These are phyloP conservation scores for Salvelinus namaycush DNA, from an alignment of 2,113 vertebrate species.

Conservation along the genomic window DNA sequence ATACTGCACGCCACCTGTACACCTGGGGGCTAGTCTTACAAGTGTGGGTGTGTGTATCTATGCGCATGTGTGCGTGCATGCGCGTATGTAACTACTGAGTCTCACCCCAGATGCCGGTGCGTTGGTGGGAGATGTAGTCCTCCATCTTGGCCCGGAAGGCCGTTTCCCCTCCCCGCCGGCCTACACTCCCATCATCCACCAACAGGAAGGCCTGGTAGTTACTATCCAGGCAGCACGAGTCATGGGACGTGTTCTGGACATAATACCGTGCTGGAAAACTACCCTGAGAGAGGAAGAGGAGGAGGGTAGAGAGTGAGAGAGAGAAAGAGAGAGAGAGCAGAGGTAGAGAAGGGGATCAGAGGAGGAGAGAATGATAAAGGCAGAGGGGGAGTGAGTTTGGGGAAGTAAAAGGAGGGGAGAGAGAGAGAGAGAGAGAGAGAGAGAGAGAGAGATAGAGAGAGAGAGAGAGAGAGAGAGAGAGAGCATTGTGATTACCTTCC, in stretches of 20 bases:
- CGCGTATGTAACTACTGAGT: not conserved
- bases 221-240: conserved; percentile 74
- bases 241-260: conserved; percentile 55
- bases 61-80: too few species aligned
- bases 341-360: not conserved
- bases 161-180: conserved; percentile 66
- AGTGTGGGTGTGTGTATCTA: too few species aligned
- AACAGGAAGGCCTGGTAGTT: conserved; percentile 84
- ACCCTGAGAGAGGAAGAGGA: conserved; percentile 64
- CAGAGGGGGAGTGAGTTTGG: not conserved
- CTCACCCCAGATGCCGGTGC: conserved; percentile 82
- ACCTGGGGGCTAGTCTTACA: too few species aligned
- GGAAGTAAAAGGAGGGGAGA: too few species aligned
- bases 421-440: too few species aligned
- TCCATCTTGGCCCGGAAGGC: conserved; percentile 77
- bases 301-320: not conserved
- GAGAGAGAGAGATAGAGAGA: too few species aligned
- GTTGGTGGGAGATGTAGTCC: conserved; percentile 79
- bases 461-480: not conserved
- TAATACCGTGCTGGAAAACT: conserved; percentile 79
- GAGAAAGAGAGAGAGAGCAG: not conserved
- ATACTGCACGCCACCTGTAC: too few species aligned
- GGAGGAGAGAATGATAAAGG: not conserved
- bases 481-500: not conserved
- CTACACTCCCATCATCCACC: conserved; percentile 81